Conservation (phyloP, 2,797 vertebrate genomes). For the Manis javanica region DNA sequence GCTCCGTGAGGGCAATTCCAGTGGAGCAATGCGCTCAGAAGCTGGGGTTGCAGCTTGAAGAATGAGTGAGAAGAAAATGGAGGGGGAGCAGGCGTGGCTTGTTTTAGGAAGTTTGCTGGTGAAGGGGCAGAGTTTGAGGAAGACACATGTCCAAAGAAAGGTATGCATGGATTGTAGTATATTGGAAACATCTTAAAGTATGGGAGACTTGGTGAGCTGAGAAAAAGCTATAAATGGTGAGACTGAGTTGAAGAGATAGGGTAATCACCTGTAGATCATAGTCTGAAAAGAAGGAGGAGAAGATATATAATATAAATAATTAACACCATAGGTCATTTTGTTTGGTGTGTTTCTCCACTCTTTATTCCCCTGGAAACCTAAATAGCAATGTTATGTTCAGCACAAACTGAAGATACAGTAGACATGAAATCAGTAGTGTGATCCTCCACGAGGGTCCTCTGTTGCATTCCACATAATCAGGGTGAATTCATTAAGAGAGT, state of each 20-base stretch:
- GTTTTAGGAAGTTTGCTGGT: background rate
- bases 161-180: background rate
- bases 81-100: background rate
- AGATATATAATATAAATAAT: background rate
- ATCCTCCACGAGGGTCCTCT: background rate
- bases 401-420: background rate
- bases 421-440: background rate
- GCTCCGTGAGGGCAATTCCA: background rate
- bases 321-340: background rate
- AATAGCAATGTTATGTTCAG: background rate
- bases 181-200: background rate
- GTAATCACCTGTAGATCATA: background rate
- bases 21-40: background rate
- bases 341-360: background rate
- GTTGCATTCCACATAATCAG: background rate
- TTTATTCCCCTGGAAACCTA: background rate
- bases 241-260: background rate
- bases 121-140: background rate
- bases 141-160: background rate
- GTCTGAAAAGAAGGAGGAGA: background rate
- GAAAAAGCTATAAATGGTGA: background rate
- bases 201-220: background rate
- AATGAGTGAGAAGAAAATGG: background rate
- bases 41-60: background rate
- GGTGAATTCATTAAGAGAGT: background rate